These are phyloP conservation scores for Parazoanthus darwini DNA, from an alignment of 92 coral and sea anemone species.

Conservation along the genomic window DNA sequence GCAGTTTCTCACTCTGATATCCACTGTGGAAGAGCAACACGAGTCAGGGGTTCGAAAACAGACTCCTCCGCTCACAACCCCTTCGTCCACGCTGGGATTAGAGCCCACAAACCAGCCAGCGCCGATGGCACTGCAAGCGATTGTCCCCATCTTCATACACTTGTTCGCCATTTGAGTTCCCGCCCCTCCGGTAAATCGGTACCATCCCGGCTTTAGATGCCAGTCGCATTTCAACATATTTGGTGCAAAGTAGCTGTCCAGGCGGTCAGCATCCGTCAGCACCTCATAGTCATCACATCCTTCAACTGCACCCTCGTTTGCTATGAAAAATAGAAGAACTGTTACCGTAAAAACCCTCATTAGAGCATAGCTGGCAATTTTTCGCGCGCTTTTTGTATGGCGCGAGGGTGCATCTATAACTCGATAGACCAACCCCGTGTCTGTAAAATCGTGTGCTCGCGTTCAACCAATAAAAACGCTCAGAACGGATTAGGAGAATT, in stretches of 20 bases:
- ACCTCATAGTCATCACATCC: slow-evolving; percentile 19
- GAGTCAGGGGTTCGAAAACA: slow-evolving; percentile 33
- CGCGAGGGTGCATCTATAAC: too few relatives aligned
- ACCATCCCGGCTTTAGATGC: slow-evolving; percentile 18
- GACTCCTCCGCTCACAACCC: slow-evolving; percentile 28
- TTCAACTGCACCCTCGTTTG: neutral
- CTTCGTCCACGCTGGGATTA: slow-evolving; percentile 11
- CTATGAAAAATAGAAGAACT: neutral
- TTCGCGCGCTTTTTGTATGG: too few relatives aligned
- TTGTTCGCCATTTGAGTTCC: slow-evolving; percentile 20
- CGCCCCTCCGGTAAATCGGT: slow-evolving; percentile 28
- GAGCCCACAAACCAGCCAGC: slow-evolving; percentile 40
- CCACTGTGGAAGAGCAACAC: slow-evolving; percentile 26
- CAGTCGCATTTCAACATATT: slow-evolving; percentile 33
- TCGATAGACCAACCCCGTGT: too few relatives aligned
- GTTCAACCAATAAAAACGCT: too few relatives aligned
- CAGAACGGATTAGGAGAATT: too few relatives aligned
- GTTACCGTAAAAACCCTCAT: too few relatives aligned
- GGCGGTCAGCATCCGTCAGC: slow-evolving; percentile 4
- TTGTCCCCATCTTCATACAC: slow-evolving; percentile 8
- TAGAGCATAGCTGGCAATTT: too few relatives aligned
- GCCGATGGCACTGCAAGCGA: slow-evolving; percentile 37
- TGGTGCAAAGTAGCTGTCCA: slow-evolving; percentile 27
- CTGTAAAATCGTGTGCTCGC: too few relatives aligned
- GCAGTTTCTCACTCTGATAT: slow-evolving; percentile 35